Evolutionary conservation across 2,888 invertebrate species (phyloP).

Genomic region (Drosophila hamatofila): DNA sequence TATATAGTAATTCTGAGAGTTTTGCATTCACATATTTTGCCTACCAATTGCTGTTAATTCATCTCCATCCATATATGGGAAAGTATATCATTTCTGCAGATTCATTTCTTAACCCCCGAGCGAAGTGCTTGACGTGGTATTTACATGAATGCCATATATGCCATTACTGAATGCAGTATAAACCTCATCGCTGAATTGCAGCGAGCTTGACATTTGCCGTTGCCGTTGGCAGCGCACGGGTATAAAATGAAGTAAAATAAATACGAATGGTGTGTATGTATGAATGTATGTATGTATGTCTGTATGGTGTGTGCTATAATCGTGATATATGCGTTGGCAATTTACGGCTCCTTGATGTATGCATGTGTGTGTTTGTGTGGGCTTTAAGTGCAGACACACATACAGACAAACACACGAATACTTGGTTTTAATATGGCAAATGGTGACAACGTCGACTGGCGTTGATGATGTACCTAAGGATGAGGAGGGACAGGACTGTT

Average conservation of each 20-base stretch:
- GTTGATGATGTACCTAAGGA: constrained; percentile 40
- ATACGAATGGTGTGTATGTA: constrained; percentile 57
- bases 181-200: constrained; percentile 35
- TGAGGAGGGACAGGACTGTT: constrained; percentile 37
- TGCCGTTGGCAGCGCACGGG: constrained; percentile 13
- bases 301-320: constrained; percentile 62
- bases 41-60: constrained; percentile 10
- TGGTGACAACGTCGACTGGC: constrained; percentile 60
- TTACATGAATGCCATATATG: constrained; percentile 10
- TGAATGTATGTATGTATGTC: no score
- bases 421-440: constrained; percentile 69
- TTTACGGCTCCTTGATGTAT: constrained; percentile 62
- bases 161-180: constrained; percentile 45
- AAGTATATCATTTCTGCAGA: constrained; percentile 3
- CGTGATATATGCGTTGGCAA: constrained; percentile 76
- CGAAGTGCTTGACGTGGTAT: constrained; percentile 12
- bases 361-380: constrained; percentile 29
- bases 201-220: constrained; percentile 26
- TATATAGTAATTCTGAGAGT: not conserved
- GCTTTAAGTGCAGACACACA: constrained; percentile 35
- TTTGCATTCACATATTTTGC: not conserved
- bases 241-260: constrained; percentile 77
- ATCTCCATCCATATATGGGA: not conserved
- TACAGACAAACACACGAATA: constrained; percentile 25
- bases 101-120: constrained; percentile 25